Conservation (phyloP, 2,888 invertebrate genomes). For the Podabrus alpinus region DNA sequence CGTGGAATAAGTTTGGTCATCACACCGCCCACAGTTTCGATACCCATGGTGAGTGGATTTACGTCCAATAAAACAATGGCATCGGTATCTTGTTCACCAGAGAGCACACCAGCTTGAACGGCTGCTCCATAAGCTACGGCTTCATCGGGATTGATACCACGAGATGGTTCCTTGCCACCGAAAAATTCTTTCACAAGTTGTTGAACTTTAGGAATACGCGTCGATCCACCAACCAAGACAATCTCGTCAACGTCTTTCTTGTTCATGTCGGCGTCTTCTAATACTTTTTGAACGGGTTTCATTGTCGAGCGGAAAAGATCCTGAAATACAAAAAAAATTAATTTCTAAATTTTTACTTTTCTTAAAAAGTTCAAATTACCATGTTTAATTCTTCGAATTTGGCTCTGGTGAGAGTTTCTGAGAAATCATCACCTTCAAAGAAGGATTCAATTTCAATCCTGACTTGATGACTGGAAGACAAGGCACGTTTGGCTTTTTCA, state of each 20-base stretch:
- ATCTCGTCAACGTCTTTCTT: slow-evolving; percentile 98
- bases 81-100: slow-evolving; percentile 96
- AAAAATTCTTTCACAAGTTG: slow-evolving; percentile 93
- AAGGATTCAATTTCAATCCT: slow-evolving; percentile 98
- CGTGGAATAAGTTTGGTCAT: slow-evolving; percentile 98
- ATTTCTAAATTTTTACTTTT: too few relatives aligned
- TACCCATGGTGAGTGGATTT: slow-evolving; percentile 98
- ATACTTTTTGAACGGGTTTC: slow-evolving; percentile 92
- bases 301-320: slow-evolving; percentile 87
- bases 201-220: slow-evolving; percentile 98
- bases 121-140: slow-evolving; percentile 99
- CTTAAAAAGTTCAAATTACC: too few relatives aligned
- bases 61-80: slow-evolving; percentile 97
- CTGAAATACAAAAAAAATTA: slow-evolving; percentile 35
- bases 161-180: slow-evolving; percentile 95
- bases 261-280: slow-evolving; percentile 99
- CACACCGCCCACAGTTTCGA: slow-evolving; percentile 99
- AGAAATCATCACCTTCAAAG: slow-evolving; percentile 98
- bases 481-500: slow-evolving; percentile 94
- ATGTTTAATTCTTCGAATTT: slow-evolving; percentile 99
- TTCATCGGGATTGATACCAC: slow-evolving; percentile 98
- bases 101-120: slow-evolving; percentile 97
- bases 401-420: slow-evolving; percentile 95
- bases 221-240: slow-evolving; percentile 97
- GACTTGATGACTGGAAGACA: slow-evolving; percentile 94